Percentiles rank a stretch among this genome's conserved stretches.
phyloP scores from a whole-genome alignment of 1,140 invertebrate genomes.

The Drosophila subpulchrella region DNA sequence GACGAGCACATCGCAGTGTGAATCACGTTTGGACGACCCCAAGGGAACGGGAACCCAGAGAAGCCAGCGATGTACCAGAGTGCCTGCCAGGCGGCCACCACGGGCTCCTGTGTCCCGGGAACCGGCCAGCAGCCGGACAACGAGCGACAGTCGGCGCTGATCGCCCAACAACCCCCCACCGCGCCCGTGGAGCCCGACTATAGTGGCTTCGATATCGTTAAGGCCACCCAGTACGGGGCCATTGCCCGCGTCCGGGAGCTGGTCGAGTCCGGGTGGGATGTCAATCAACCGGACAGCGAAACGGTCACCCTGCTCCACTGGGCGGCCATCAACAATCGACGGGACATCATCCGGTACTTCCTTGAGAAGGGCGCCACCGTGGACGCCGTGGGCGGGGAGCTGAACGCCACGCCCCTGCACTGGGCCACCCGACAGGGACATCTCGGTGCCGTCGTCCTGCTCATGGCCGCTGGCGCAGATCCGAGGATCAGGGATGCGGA shows the following conservation, averaged over 20 bases:
- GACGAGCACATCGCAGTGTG: slow-evolving; percentile 59
- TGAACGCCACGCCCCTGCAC: slow-evolving; percentile 97
- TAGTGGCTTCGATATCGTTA: slow-evolving; percentile 95
- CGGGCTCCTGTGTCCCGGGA: slow-evolving; percentile 85
- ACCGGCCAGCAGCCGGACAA: slow-evolving; percentile 85
- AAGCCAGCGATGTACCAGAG: slow-evolving; percentile 87
- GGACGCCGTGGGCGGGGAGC: slow-evolving; percentile 97
- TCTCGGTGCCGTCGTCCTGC: slow-evolving; percentile 93
- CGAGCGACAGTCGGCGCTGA: slow-evolving; percentile 85
- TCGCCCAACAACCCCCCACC: slow-evolving; percentile 86
- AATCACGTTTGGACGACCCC: slow-evolving; percentile 65
- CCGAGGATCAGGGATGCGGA: slow-evolving; percentile 96
- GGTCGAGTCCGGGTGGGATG: slow-evolving; percentile 94
- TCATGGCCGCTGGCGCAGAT: slow-evolving; percentile 97
- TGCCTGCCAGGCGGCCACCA: slow-evolving; percentile 87
- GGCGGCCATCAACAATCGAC: slow-evolving; percentile 99
- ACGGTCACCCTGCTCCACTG: slow-evolving; percentile 99
- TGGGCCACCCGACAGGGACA: slow-evolving; percentile 99
- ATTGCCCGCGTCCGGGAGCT: slow-evolving; percentile 93
- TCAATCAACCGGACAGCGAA: slow-evolving; percentile 95
- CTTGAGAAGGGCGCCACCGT: slow-evolving; percentile 94
- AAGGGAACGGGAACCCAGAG: slow-evolving; percentile 36
- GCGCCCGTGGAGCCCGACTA: slow-evolving; percentile 89
- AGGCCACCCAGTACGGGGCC: slow-evolving; percentile 97
- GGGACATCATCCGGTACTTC: slow-evolving; percentile 95